Conservation (phyloP, 92 coral and sea anemone genomes). For the Scolanthus callimorphus region DNA sequence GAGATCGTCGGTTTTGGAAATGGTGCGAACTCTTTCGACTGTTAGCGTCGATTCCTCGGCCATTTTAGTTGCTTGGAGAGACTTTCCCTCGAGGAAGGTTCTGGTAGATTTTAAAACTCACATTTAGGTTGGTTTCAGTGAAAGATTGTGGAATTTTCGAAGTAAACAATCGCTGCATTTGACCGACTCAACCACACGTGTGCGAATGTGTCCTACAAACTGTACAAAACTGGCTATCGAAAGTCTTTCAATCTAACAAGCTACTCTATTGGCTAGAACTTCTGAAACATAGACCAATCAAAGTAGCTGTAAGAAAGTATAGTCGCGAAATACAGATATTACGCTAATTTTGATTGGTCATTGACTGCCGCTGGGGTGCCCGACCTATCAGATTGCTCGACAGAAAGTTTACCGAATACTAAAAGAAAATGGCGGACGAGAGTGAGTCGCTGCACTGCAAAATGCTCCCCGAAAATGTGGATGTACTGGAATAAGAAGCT, state of each 20-base stretch:
- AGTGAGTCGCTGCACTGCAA: neutral
- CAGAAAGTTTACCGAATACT: neutral
- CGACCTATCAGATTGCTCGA: neutral
- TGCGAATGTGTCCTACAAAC: neutral
- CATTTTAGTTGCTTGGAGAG: constrained; percentile 30
- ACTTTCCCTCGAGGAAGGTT: neutral
- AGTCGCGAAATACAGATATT: neutral
- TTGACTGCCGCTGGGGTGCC: too few species aligned
- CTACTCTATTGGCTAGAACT: constrained; percentile 38
- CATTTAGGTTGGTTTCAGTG: neutral
- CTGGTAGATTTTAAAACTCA: constrained; percentile 12
- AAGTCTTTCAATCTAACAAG: too few species aligned
- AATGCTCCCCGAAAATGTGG: constrained; percentile 27
- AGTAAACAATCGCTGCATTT: constrained; percentile 35
- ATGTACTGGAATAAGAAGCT: constrained; percentile 80
- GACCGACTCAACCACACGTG: neutral
- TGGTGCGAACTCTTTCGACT: constrained; percentile 58
- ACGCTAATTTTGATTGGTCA: too few species aligned
- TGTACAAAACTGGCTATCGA: too few species aligned
- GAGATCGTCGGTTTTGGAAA: constrained; percentile 58
- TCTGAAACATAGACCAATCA: constrained; percentile 22
- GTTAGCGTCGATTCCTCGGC: constrained; percentile 44
- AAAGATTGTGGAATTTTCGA: neutral
- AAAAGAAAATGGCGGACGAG: constrained; percentile 75
- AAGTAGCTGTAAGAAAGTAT: constrained; percentile 14